phyloP scores from a whole-genome alignment of 2,888 invertebrate species.

The Augochlorella aurata region DNA sequence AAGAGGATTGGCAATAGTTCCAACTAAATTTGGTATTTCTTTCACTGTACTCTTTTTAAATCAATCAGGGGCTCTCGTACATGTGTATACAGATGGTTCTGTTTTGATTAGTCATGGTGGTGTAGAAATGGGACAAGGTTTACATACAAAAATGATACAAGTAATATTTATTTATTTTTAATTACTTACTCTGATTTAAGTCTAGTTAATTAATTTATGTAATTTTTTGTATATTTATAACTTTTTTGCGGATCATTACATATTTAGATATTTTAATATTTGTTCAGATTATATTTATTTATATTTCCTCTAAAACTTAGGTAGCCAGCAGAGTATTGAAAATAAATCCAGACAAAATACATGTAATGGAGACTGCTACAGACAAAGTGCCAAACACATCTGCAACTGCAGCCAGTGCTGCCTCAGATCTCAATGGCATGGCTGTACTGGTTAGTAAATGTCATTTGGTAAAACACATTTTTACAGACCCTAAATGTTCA shows the following conservation, averaged over 20 bases:
- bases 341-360: conserved; percentile 88
- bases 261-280: background rate
- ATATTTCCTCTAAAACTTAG: conserved; percentile 70
- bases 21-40: conserved; percentile 93
- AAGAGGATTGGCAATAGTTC: conserved; percentile 90
- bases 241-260: background rate
- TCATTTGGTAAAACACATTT: background rate
- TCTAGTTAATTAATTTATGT: background rate
- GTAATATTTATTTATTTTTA: conserved; percentile 67
- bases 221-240: background rate
- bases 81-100: conserved; percentile 94
- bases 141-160: conserved; percentile 98
- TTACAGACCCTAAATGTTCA: background rate
- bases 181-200: conserved; percentile 2
- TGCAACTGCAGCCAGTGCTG: conserved; percentile 93
- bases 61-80: conserved; percentile 93
- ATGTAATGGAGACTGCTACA: conserved; percentile 92
- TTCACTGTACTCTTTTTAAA: conserved; percentile 90
- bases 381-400: conserved; percentile 96
- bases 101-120: conserved; percentile 95
- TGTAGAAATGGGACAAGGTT: conserved; percentile 98
- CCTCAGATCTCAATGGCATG: conserved; percentile 96
- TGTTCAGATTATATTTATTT: background rate
- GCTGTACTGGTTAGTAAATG: conserved; percentile 86
- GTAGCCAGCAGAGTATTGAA: conserved; percentile 90